Base-by-base conservation (phyloP, 2,888 invertebrate species). In the Ochlodes sylvanus region DNA sequence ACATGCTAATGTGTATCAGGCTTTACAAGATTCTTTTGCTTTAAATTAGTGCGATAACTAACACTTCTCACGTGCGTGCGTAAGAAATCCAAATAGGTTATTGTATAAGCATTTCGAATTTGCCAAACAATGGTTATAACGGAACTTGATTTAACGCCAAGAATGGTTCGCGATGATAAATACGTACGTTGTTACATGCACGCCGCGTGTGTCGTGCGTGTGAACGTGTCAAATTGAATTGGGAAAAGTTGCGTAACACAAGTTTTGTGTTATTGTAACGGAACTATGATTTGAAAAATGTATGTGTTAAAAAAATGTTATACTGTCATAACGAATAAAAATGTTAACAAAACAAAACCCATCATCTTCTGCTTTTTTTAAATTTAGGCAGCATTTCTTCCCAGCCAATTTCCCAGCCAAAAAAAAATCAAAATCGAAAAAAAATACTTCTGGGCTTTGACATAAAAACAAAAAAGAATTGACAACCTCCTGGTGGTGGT, bases 91-190 rank as follows among this genome's bases (percentile, higher is more conserved):
- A 57, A 64, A 64, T 64, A 50, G 50, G 64, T 57, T 38, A 57
- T 64, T 64, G 57, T 64, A 57, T 64, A 57, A 57, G 57, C 64
- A 50, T 64, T 64, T 64, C 64, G 56, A 64, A 64, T 64, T 57
- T 32, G 56, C 64, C 64, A 64, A 64, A 64, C 64, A 64, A 64
- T 64, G 19, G 64, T 17, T 50, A 50, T 64, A 64, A 64, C 57
- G 64, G 57, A 64, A 64, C 57, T 64, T 56, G 63, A 57, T 64
- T 64, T 64, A 56, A n/a, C 34, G 64, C 63, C 63, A 56, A 47
- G 55, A 56, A 64, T 56, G 56, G 63, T 56, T 64, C 32, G 56
- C 55, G 21, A 54, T 64, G 63, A 56, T 56, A 21, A 44, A 56
- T 64, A 42, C 63, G 54, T 62, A 47, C 57, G 55, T 42, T 50